phyloP scores from a whole-genome alignment of 2,797 vertebrate genomes.

The Aselliscus stoliczkanus region DNA sequence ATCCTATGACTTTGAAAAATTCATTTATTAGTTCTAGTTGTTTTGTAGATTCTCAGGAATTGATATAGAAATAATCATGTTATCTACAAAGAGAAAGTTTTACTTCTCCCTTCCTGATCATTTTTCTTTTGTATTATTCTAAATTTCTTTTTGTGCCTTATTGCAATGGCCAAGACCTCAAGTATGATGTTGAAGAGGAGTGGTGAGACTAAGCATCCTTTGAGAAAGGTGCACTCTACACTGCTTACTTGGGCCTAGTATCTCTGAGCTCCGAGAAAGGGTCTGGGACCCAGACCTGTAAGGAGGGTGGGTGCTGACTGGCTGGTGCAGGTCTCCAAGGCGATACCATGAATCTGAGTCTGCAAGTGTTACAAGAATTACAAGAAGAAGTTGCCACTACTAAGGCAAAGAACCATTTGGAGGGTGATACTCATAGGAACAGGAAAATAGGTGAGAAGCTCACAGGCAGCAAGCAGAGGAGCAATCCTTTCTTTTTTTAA shows the following conservation, averaged over 20 bases:
- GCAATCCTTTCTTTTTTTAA: background rate
- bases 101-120: background rate
- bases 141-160: background rate
- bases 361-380: background rate
- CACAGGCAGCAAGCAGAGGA: background rate
- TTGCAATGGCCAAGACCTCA: background rate
- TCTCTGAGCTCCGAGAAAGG: background rate
- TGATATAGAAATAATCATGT: background rate
- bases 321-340: background rate
- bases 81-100: background rate
- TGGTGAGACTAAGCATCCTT: background rate
- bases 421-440: background rate
- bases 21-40: background rate
- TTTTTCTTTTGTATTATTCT: background rate
- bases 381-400: background rate
- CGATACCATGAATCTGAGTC: background rate
- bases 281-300: background rate
- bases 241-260: background rate
- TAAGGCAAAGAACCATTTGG: background rate
- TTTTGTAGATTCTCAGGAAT: background rate
- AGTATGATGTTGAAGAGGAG: background rate
- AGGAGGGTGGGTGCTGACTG: background rate
- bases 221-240: rapidly evolving
- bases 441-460: background rate
- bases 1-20: background rate